Evolutionary conservation across 2,888 invertebrate genomes (phyloP), one percentile per base, ranked within the genome.

Genomic region (Aphodius sticticus): DNA sequence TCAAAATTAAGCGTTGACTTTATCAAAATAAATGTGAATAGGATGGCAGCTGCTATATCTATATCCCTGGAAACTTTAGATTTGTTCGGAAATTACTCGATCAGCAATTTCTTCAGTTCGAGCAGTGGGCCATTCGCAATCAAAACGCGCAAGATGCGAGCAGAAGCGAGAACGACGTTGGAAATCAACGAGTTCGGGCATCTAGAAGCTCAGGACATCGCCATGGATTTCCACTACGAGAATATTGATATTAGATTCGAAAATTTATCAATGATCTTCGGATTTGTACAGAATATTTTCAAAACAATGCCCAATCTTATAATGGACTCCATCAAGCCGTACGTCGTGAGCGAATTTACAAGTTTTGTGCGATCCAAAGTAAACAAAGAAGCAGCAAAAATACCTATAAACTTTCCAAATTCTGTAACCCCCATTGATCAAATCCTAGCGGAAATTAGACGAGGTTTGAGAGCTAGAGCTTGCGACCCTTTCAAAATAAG

Each of bases 301-400:
- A 97, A 97, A 88, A 94, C 95, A 0, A 92, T 96, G 0, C 96
- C 96, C 0, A 93, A 92, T n/a, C 93, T 96, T 82, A 92, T 97
- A 7, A 97, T 97, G 84, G 96, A 96, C 87, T 94, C 95, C 9
- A 95, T 97, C 85, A 97, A 97, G 86, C 96, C 96, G 0, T 94
- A 94, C 83, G 93, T 97, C 82, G 89, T 97, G 35, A 92, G 92
- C 82, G 94, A 96, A 89, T 95, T 95, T 0, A 96, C 96, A 85
- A 92, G 92, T 0, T 94, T 95, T 86, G 91, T 95, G 0, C 92
- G 95, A 83, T 91, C 90, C 0, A 94, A 94, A 87, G 93, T 97
- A 0, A 95, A 97, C 86, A 93, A 95, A 86, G 91, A 77, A 9
- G 78, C 78, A 1, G 69, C 69, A 26, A 77, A 94, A 84, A 86